Evolutionary conservation across 2,888 invertebrate genomes (phyloP), one percentile per base, ranked within the genome.

Genomic region (Euspilapteryx auroguttella): DNA sequence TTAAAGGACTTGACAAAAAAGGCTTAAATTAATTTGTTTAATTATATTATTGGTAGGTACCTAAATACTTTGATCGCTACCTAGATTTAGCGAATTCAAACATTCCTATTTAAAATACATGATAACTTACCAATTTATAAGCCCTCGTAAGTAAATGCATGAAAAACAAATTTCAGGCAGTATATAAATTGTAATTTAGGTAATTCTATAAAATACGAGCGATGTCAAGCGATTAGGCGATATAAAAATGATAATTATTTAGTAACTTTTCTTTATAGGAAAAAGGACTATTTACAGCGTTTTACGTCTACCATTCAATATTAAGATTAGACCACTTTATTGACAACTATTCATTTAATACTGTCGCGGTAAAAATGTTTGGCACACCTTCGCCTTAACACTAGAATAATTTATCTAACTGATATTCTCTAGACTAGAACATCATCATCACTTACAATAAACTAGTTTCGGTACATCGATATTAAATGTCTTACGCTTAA

Each of bases 331-430:
- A n/a, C n/a, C n/a, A n/a, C n/a, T 17, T 17, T 50, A 46, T 71
- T 71, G 71, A 69, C 69, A 65, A 64, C 68, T 73, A 71, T 63
- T 17, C 8, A 40, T 49, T 66, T 62, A 75, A 77, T 76, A 76
- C 75, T 76, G 76, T 68, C 62, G 61, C 66, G 76, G 75, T 77
- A 76, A 77, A 77, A 77, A 75, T 66, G 69, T 71, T 40, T 77
- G 75, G 76, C 76, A 76, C 73, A 55, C 53, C 55, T 54, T 61
- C 40, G 65, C 69, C 68, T 45, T 44, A 47, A 50, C 48, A 34
- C 54, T 63, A 59, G 57, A 41, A 25, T 6, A 17, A 6, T 6
- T 6, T 6, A 6, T 17, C 8, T 17, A 17, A 17, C 8, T 17
- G 5, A 6, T 17, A 17, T 8, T 17, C 17, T 17, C 5, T 17